These are phyloP conservation scores for Aleiodes testaceus DNA, from an alignment of 2,888 invertebrate genomes.

Conservation along the genomic window DNA sequence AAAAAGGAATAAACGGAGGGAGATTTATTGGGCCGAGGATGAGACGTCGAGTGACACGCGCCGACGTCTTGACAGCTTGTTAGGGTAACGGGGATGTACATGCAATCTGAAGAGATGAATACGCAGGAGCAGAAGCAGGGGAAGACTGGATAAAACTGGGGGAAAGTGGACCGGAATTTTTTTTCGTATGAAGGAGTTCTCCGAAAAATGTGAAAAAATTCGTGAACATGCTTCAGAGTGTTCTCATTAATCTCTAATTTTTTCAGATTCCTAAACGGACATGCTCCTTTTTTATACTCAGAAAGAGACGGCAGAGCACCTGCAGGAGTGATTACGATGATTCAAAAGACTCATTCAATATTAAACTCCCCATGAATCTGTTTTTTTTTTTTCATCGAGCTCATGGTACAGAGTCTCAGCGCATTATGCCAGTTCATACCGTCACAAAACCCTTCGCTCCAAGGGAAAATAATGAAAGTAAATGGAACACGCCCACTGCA, in stretches of 20 bases:
- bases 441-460: conserved; percentile 27
- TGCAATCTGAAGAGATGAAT: conserved; percentile 19
- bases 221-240: too few relatives aligned
- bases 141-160: too few relatives aligned
- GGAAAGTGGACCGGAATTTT: too few relatives aligned
- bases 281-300: too few relatives aligned
- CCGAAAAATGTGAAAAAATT: too few relatives aligned
- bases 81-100: conserved; percentile 62
- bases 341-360: too few relatives aligned
- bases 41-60: conserved; percentile 71
- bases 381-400: neutral
- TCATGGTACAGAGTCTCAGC: neutral
- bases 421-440: conserved; percentile 25
- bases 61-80: conserved; percentile 73
- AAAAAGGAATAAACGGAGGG: conserved; percentile 49
- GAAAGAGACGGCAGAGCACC: too few relatives aligned
- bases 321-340: neutral
- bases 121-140: neutral
- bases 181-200: too few relatives aligned
- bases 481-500: conserved; percentile 72
- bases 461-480: conserved; percentile 70
- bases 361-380: neutral
- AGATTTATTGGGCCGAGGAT: conserved; percentile 54
- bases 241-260: too few relatives aligned
- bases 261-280: too few relatives aligned